Base-by-base conservation (phyloP, 2,797 vertebrate species). In the Micromesistius poutassou region DNA sequence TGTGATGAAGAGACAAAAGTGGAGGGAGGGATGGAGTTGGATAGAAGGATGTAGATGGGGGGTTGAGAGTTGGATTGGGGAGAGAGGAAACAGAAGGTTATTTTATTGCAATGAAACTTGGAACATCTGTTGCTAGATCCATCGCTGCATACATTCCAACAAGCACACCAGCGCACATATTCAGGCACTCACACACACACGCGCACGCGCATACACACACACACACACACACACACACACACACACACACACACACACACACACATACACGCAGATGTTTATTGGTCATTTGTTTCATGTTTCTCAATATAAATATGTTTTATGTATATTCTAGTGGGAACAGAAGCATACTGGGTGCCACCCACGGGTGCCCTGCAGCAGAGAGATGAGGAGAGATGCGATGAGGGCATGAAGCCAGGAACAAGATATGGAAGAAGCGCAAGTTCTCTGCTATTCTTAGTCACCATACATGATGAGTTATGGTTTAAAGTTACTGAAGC, bases 361-460 rank as follows among this genome's bases (percentile, higher is more conserved):
- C 14, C 75, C 76, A 19, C 55, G 31, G 79, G 76, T 36, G 83
- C 4, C 50, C 46, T 28, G 78, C 73, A 19, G 79, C 68, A 73
- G 50, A 73, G 72, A 50, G 74, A 77, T 5, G 35, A 68, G 75
- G 68, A 13, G 30, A 30, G 31, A 73, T 77, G 55, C 25, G 16
- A 79, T 6, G 40, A 55, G 76, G 68, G 33, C 79, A 62, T 75
- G 16, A 75, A 71, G 73, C 77, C 8, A 74, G 13, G 72, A 50
- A 71, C 73, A 8, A 77, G 74, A 83, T 31, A 77, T 76, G 79
- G 62, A 85, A 79, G 3, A 78, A 85, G 79, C 77, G 80, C 55
- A n/a, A 84, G 77, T 87, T 86, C 82, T 87, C 79, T 88, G 91
- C 93, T 94, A 95, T 91, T 92, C 88, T 93, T 93, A 90, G 93